These are phyloP conservation scores for Monomorium pharaonis DNA, from an alignment of 1,140 invertebrate species.

Conservation along the genomic window DNA sequence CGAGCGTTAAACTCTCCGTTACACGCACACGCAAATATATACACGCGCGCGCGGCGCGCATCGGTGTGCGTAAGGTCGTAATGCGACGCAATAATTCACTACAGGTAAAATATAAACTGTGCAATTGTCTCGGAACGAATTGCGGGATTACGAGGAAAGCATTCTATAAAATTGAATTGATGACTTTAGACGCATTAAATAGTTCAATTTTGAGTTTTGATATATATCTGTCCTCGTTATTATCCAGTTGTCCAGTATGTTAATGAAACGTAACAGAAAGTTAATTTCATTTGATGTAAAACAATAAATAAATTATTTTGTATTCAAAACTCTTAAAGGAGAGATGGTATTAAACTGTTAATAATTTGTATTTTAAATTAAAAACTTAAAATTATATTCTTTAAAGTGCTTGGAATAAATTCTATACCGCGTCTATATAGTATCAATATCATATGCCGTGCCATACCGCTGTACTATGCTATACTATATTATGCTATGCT, in stretches of 20 bases:
- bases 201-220: not conserved
- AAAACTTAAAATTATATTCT: too few relatives aligned
- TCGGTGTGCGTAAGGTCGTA: slow-evolving; percentile 51
- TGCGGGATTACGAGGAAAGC: not conserved
- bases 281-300: not conserved
- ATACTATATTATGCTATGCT: too few relatives aligned
- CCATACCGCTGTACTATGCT: too few relatives aligned
- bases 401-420: too few relatives aligned
- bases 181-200: not conserved
- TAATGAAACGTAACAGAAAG: not conserved
- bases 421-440: too few relatives aligned
- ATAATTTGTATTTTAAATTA: too few relatives aligned
- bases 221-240: not conserved
- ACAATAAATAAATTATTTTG: not conserved
- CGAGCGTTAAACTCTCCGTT: slow-evolving; percentile 77
- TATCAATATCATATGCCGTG: too few relatives aligned
- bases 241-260: not conserved
- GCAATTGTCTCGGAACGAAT: slow-evolving; percentile 37
- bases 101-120: slow-evolving; percentile 67
- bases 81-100: slow-evolving; percentile 72
- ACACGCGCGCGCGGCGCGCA: not conserved
- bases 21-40: not conserved
- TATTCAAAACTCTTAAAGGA: not conserved
- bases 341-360: too few relatives aligned
- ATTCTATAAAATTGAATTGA: not conserved